Evolutionary conservation across 2,113 vertebrate species (phyloP), one percentile per base, ranked within the genome.

Genomic region (Odobenus rosmarus): DNA sequence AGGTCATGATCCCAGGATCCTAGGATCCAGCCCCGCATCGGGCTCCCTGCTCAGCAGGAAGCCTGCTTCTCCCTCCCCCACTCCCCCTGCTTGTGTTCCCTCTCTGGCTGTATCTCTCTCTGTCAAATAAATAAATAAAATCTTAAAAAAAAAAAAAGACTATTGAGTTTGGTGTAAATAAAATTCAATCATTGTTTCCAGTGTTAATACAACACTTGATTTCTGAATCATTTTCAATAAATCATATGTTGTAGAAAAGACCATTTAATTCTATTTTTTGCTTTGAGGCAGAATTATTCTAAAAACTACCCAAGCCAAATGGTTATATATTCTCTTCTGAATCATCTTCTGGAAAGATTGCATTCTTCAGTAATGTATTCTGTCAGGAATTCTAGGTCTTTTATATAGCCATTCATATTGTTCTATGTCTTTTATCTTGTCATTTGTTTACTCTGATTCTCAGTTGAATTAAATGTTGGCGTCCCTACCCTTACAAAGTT

Each of bases 261-360:
- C 5, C 28, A 69, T n/a, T 9, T 88, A 93, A 94, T 83, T 55
- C 9, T 67, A 46, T 46, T 5, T 46, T 94, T 94, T 88, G 31
- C 6, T 94, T 92, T 95, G 42, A 69, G 69, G 8, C 18, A 93
- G 88, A 96, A 72, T 94, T 80, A 80, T 84, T 93, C 24, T 57
- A 28, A 89, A 95, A 96, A 87, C 7, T 28, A 57, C 3, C 11
- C 18, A 59, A 31, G 49, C 64, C 46, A 90, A 88, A 71, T 71
- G 7, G 24, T 83, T 76, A 36, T 16, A 19, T 69, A 72, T 21
- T 51, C 31, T 95, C n/a, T 88, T 95, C 26, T 74, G 85, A 89
- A 80, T 46, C 36, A 61, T 95, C 33, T 96, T n/a, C 19, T 51
- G 24, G 46, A 7, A 92, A 72, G 21, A 72, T 4, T 67, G 3